Evolutionary conservation across 2,888 invertebrate species (phyloP).

Genomic region (Crocallis elinguaria): DNA sequence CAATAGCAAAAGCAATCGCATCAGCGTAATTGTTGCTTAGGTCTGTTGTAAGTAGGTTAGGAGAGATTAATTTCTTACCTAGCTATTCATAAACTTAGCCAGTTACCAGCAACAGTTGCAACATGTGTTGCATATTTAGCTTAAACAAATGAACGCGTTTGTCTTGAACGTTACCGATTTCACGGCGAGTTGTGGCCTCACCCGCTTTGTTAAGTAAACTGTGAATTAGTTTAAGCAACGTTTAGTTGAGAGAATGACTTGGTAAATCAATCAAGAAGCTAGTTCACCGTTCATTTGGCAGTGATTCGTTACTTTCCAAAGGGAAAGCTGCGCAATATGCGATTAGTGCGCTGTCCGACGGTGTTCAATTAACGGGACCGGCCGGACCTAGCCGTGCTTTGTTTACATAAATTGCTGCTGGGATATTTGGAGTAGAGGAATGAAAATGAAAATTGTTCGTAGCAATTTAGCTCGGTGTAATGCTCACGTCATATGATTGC

Average conservation of each 20-base stretch:
- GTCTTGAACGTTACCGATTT: slow-evolving; percentile 25
- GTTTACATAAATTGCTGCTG: slow-evolving; percentile 38
- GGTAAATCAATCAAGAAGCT: slow-evolving; percentile 36
- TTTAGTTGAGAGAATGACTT: slow-evolving; percentile 29
- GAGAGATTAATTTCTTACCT: slow-evolving; percentile 29
- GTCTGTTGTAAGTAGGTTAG: slow-evolving; percentile 35
- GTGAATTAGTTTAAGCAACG: slow-evolving; percentile 3
- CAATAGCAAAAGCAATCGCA: slow-evolving; percentile 29
- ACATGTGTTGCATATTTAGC: slow-evolving; percentile 19
- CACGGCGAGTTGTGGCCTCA: slow-evolving; percentile 4
- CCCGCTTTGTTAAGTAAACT: slow-evolving; percentile 19
- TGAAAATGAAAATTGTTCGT: slow-evolving; percentile 28
- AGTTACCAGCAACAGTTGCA: slow-evolving; percentile 14
- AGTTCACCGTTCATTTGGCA: slow-evolving; percentile 51
- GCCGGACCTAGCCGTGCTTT: slow-evolving; percentile 45
- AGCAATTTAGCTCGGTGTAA: too few relatives aligned
- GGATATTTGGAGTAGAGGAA: slow-evolving; percentile 24
- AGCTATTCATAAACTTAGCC: slow-evolving; percentile 18
- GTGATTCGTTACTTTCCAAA: slow-evolving; percentile 72
- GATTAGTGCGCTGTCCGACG: slow-evolving; percentile 65
- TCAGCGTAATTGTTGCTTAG: slow-evolving; percentile 22
- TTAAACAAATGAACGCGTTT: slow-evolving; percentile 25
- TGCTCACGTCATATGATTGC: too few relatives aligned
- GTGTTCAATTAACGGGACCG: slow-evolving; percentile 74
- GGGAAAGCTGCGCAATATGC: slow-evolving; percentile 74